phyloP scores from a whole-genome alignment of 2,797 vertebrate genomes.

The Gila robusta region DNA sequence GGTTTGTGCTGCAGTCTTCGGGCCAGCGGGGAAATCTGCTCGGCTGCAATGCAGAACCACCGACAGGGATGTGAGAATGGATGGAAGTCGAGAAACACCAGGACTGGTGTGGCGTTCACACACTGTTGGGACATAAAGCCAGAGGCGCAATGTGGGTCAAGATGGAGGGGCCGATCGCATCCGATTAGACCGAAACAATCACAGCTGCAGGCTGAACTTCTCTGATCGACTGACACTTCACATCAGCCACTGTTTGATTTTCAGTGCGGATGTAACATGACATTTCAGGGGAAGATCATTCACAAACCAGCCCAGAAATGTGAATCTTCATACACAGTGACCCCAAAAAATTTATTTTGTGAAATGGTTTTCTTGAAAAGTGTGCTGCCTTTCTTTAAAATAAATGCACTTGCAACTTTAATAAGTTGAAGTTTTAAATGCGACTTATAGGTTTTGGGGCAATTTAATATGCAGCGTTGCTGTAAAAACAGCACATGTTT shows the following conservation, averaged over 20 bases:
- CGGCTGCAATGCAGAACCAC: slow-evolving; percentile 14
- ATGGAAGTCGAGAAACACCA: slow-evolving; percentile 17
- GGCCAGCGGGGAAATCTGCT: slow-evolving; percentile 26
- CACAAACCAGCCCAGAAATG: not conserved
- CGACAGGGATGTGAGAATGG: slow-evolving; percentile 8
- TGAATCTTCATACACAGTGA: not conserved
- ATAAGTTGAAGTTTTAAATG: not conserved
- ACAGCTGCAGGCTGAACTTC: slow-evolving; percentile 16
- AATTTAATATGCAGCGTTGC: not conserved
- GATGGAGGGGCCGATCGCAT: slow-evolving; percentile 42
- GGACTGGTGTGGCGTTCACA: slow-evolving; percentile 7
- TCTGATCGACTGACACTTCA: slow-evolving; percentile 47
- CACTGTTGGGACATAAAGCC: slow-evolving; percentile 1
- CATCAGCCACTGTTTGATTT: slow-evolving; percentile 32
- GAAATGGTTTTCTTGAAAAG: not conserved
- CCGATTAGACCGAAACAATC: slow-evolving; percentile 34
- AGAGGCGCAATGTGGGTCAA: slow-evolving; percentile 49
- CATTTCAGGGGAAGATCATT: slow-evolving; percentile 37
- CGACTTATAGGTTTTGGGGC: not conserved
- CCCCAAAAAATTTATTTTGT: not conserved
- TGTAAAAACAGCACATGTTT: not conserved
- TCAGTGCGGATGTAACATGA: slow-evolving; percentile 17
- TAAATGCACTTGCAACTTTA: not conserved
- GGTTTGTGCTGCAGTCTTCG: slow-evolving; percentile 38
- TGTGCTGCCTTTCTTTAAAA: not conserved